Conservation (phyloP, 1,140 invertebrate genomes). For the Drosophila grimshawi region DNA sequence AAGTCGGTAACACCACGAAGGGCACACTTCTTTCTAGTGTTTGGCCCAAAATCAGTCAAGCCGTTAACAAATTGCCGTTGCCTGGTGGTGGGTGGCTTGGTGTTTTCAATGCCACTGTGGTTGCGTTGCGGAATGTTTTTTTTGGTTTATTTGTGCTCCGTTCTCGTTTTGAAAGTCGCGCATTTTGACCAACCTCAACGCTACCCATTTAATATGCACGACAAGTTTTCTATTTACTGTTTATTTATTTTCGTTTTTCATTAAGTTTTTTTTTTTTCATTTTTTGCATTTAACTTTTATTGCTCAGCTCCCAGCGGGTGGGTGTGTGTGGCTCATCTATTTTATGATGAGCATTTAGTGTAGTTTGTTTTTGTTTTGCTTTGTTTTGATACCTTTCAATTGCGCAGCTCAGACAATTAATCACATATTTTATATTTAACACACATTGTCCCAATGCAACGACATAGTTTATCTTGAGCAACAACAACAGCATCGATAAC, state of each 20-base stretch:
- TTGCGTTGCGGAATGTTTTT: conserved; percentile 19
- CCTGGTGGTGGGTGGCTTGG: conserved; percentile 6
- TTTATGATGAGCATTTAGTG: conserved; percentile 63
- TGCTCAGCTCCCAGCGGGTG: conserved; percentile 8
- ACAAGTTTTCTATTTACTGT: conserved; percentile 48
- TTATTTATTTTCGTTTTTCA: conserved; percentile 42
- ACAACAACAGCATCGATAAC: conserved; percentile 26
- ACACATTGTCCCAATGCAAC: conserved; percentile 62
- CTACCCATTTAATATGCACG: conserved; percentile 57
- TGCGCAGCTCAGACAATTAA: conserved; percentile 53
- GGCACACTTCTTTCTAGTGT: neutral
- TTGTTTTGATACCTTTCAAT: conserved; percentile 27
- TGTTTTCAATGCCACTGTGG: conserved; percentile 60
- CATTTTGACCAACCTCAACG: conserved; percentile 77
- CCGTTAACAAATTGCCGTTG: conserved; percentile 31
- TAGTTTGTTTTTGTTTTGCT: neutral
- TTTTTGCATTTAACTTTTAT: conserved; percentile 45
- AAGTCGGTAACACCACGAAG: neutral
- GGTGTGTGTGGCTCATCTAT: conserved; percentile 64
- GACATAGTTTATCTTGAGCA: conserved; percentile 50
- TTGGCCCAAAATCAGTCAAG: conserved; percentile 36
- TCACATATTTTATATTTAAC: conserved; percentile 54
- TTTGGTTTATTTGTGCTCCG: neutral
- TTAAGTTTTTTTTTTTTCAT: conserved; percentile 40
- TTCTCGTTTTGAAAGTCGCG: conserved; percentile 51